Evolutionary conservation across 2,888 invertebrate genomes (phyloP).

Genomic region (Meganola albula): DNA sequence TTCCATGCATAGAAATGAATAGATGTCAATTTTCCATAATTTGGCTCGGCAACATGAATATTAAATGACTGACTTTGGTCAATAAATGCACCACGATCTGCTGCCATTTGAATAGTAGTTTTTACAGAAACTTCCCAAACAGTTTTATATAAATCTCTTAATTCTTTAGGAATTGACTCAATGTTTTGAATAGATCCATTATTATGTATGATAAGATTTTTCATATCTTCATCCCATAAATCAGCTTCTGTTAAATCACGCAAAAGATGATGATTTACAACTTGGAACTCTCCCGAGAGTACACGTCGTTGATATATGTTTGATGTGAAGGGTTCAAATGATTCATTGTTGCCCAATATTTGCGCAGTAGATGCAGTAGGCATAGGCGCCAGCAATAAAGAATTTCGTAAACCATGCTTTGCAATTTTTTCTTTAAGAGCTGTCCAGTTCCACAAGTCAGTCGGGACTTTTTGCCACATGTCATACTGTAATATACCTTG

Average conservation of each 20-base stretch:
- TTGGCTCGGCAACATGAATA: slow-evolving; percentile 96
- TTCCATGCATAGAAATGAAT: slow-evolving; percentile 99
- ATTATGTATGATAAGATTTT: slow-evolving; percentile 92
- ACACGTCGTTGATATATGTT: slow-evolving; percentile 97
- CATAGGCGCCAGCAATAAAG: slow-evolving; percentile 96
- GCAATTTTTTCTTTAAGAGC: slow-evolving; percentile 89
- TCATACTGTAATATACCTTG: slow-evolving; percentile 97
- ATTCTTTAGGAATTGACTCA: slow-evolving; percentile 87
- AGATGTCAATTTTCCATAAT: slow-evolving; percentile 94
- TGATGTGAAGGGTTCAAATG: slow-evolving; percentile 98
- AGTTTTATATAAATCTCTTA: slow-evolving; percentile 94
- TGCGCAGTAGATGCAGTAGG: slow-evolving; percentile 99
- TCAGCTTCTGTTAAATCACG: slow-evolving; percentile 93
- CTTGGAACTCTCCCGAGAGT: slow-evolving; percentile 95
- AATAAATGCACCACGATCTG: slow-evolving; percentile 97
- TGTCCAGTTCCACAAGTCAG: slow-evolving; percentile 93
- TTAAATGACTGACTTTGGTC: slow-evolving; percentile 99
- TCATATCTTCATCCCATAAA: slow-evolving; percentile 97
- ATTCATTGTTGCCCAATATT: slow-evolving; percentile 99
- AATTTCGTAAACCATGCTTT: slow-evolving; percentile 94
- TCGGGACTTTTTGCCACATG: slow-evolving; percentile 96
- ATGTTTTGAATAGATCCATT: slow-evolving; percentile 96
- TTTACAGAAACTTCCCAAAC: slow-evolving; percentile 99
- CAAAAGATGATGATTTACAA: slow-evolving; percentile 97
- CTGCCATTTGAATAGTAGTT: slow-evolving; percentile 96